These are phyloP conservation scores for Trachelus iudaicus DNA, from an alignment of 2,888 invertebrate genomes.

Conservation along the genomic window DNA sequence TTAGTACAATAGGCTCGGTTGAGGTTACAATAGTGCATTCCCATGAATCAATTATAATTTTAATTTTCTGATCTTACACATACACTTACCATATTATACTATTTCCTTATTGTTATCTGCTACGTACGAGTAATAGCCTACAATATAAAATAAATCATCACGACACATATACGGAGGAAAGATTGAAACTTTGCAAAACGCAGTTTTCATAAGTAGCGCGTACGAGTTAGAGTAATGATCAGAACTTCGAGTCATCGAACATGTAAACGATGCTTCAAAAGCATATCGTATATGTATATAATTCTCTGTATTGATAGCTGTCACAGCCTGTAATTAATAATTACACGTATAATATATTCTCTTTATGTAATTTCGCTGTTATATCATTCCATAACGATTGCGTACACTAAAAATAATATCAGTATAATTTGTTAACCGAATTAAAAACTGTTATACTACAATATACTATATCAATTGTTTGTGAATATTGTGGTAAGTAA, in stretches of 20 bases:
- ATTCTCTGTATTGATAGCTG: slow-evolving; percentile 8
- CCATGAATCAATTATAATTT: neutral
- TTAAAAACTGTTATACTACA: neutral
- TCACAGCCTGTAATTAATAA: slow-evolving; percentile 12
- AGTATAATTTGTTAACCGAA: neutral
- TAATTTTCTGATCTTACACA: neutral
- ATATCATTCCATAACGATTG: neutral
- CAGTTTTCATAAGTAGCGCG: neutral
- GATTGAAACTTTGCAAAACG: neutral
- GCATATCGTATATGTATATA: slow-evolving; percentile 2
- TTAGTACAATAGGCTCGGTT: neutral
- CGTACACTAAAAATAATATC: neutral
- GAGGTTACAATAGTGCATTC: neutral
- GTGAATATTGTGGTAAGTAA: neutral
- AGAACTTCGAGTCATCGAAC: neutral
- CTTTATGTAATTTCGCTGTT: neutral
- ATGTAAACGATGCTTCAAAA: slow-evolving; percentile 7
- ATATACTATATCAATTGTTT: neutral
- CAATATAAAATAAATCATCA: neutral
- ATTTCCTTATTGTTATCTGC: neutral
- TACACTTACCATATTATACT: neutral
- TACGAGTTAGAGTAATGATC: neutral
- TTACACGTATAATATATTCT: slow-evolving; percentile 1
- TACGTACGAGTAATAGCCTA: neutral
- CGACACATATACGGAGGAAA: neutral